Conservation (phyloP, 2,113 vertebrate species). For the Passer domesticus region DNA sequence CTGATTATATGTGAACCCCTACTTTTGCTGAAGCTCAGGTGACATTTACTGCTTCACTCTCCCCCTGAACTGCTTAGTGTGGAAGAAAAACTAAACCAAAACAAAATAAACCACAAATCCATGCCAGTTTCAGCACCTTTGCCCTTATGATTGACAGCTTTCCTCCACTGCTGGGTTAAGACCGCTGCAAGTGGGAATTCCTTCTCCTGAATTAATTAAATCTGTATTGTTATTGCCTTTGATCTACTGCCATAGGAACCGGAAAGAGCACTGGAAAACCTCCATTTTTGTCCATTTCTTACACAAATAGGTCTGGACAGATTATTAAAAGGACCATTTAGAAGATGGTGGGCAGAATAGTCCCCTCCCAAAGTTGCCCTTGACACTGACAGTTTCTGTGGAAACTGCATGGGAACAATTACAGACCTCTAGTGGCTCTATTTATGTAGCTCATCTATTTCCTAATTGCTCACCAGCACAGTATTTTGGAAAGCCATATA, state of each 20-base stretch:
- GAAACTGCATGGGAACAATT: not conserved
- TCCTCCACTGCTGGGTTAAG: conserved; percentile 25
- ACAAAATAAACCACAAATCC: not conserved
- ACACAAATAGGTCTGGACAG: conserved; percentile 12
- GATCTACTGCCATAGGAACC: conserved; percentile 61
- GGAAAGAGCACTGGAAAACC: not conserved
- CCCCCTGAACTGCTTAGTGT: not conserved
- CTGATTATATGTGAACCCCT: not conserved
- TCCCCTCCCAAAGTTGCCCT: not conserved
- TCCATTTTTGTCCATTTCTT: conserved; percentile 32
- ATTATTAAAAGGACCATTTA: conserved; percentile 27
- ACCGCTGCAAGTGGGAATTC: conserved; percentile 52
- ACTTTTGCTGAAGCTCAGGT: not conserved
- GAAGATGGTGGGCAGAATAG: conserved; percentile 6
- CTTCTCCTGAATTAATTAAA: conserved; percentile 57
- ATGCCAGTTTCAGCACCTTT: not conserved
- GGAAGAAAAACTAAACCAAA: not conserved
- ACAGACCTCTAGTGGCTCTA: conserved; percentile 58
- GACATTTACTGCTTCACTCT: not conserved
- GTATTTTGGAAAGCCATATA: not conserved
- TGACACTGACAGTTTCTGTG: not conserved
- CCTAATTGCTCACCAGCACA: conserved; percentile 7
- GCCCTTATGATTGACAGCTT: conserved; percentile 28
- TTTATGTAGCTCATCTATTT: conserved; percentile 20
- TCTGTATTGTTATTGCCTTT: conserved; percentile 52